These are phyloP conservation scores for Tetragnatha montana DNA, from an alignment of 2,888 invertebrate genomes.

Conservation along the genomic window DNA sequence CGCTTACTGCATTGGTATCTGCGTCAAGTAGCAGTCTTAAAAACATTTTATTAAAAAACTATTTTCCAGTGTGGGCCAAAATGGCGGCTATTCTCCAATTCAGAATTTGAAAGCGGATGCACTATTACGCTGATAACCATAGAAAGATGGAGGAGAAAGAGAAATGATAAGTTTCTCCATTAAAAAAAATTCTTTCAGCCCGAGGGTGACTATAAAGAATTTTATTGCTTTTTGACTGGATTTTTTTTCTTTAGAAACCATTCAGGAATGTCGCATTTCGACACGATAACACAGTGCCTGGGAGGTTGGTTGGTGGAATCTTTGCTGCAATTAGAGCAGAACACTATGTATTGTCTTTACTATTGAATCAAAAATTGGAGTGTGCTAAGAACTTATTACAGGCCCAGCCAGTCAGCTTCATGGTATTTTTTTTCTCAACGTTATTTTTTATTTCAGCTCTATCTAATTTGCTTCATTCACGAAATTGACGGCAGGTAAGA, in stretches of 20 bases:
- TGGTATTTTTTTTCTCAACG: no score
- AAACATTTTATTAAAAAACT: no score
- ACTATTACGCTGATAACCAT: constrained; percentile 28
- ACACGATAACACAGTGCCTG: constrained; percentile 67
- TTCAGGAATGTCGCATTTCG: constrained; percentile 43
- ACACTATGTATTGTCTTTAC: constrained; percentile 11
- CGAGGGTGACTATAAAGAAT: constrained; percentile 5
- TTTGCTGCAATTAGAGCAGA: constrained; percentile 44
- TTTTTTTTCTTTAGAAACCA: neutral
- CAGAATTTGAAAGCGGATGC: constrained; percentile 17
- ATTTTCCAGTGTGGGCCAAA: constrained; percentile 1
- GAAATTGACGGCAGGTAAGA: no score
- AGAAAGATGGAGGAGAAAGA: constrained; percentile 16
- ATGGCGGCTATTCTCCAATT: constrained; percentile 10
- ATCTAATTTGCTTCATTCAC: no score
- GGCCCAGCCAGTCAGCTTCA: no score
- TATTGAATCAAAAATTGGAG: no score
- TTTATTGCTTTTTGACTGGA: neutral
- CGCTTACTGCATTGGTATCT: no score
- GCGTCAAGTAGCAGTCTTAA: no score
- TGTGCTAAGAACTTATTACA: no score
- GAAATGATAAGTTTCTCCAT: constrained; percentile 38
- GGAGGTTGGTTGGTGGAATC: constrained; percentile 37
- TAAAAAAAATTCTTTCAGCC: constrained; percentile 19
- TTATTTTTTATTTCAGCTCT: no score